These are phyloP conservation scores for Atlantisia rogersi DNA, from an alignment of 2,113 vertebrate genomes.

Conservation along the genomic window DNA sequence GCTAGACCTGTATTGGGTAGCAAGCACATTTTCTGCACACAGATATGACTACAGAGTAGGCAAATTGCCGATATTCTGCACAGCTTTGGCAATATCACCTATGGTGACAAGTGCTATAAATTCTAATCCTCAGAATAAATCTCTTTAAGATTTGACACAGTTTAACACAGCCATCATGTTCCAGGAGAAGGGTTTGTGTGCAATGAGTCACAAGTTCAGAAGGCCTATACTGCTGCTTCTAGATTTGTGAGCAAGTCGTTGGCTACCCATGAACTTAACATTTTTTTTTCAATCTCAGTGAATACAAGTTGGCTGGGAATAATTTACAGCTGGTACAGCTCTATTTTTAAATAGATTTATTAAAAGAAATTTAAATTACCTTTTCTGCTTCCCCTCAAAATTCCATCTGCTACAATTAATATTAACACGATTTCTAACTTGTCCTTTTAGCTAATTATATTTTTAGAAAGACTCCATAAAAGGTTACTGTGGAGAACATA, in stretches of 20 bases:
- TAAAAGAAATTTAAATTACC: constrained; percentile 61
- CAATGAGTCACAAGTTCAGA: neutral
- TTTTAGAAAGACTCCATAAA: constrained; percentile 59
- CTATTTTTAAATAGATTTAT: constrained; percentile 68
- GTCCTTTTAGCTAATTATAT: constrained; percentile 41
- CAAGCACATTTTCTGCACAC: constrained; percentile 21
- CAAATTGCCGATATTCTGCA: constrained; percentile 7
- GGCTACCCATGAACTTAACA: constrained; percentile 13
- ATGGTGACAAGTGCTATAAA: constrained; percentile 32
- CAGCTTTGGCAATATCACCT: constrained; percentile 41
- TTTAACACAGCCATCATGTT: neutral
- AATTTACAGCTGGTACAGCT: constrained; percentile 61
- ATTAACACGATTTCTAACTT: constrained; percentile 55
- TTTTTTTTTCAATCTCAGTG: constrained; percentile 30
- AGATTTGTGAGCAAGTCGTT: neutral
- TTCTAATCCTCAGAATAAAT: constrained; percentile 48
- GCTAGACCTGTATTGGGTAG: constrained; percentile 14
- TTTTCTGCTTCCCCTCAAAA: constrained; percentile 54
- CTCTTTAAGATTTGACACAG: constrained; percentile 18
- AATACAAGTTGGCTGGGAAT: constrained; percentile 52
- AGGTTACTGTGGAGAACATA: constrained; percentile 4
- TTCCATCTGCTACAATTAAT: constrained; percentile 73
- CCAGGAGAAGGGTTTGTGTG: neutral
- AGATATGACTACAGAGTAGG: neutral
- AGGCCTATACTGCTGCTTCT: neutral